Base-by-base conservation (phyloP, 2,113 vertebrate genomes). In the Cyprinus carpio region DNA sequence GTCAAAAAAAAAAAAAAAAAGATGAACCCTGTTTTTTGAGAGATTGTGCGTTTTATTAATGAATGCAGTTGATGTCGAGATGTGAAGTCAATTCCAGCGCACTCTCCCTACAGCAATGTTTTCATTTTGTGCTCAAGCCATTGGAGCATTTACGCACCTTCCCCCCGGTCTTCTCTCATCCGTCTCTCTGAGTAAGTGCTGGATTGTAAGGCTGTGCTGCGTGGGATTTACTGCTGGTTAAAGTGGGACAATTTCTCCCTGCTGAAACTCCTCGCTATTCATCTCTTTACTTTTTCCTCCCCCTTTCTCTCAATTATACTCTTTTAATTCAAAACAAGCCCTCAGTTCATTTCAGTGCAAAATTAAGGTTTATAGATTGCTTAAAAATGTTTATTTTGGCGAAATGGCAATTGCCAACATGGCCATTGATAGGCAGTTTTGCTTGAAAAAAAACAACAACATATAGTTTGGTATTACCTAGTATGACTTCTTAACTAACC, bases 191-290 rank as follows among this genome's bases (percentile, higher is more conserved):
- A 31, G 56, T 76, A 34, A 65, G 29, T 56, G 74, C 40, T 65
- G 74, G 83, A 84, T 67, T 65, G 58, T 77, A 43, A 34, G 46
- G 23, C 67, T 77, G 75, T 49, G 49, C 60, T 67, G 83, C 29
- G 37, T 84, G 72, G 75, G 74, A 78, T 67, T 84, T 77, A 77
- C 29, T 77, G 74, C 83, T 84, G 60, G 37, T 67, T 84, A 84
- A 77, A 77, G 74, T 77, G 83, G 83, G 74, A 75, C 75, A 85
- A 64, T 85, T 81, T 75, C 76, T 86, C 75, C 37, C 80, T 13
- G 56, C 85, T 89, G 60, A 65, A 82, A 89, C 7, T 56, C 31
- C 75, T 69, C 84, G 31, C 37, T 72, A 10, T 46, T 69, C 83
- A 37, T 80, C 75, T 27, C 58, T 31, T 72, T 74, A 29, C 49